Conservation (phyloP, 2,888 invertebrate genomes). For the Chrysina gloriosa region DNA sequence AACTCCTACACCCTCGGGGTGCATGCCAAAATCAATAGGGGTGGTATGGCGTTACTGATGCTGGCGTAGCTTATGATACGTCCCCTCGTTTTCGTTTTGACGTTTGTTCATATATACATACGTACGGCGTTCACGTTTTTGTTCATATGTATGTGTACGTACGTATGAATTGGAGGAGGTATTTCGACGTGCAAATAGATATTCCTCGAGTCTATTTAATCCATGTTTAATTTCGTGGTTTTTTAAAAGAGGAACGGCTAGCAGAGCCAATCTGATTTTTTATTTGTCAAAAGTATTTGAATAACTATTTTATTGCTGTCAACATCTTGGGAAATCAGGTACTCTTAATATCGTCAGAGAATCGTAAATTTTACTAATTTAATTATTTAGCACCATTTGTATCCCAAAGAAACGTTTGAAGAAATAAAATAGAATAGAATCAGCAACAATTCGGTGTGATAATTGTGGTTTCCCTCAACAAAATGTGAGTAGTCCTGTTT, state of each 20-base stretch:
- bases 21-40: slow-evolving; percentile 49
- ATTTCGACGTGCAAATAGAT: slow-evolving; percentile 2
- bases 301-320: too few species aligned
- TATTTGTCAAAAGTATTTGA: too few species aligned
- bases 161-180: neutral
- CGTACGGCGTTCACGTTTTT: neutral
- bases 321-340: too few species aligned
- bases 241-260: neutral
- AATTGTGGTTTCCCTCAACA: too few species aligned
- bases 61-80: slow-evolving; percentile 23
- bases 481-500: too few species aligned
- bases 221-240: slow-evolving; percentile 5
- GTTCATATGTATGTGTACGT: neutral
- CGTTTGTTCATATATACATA: neutral
- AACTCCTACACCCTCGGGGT: slow-evolving; percentile 50
- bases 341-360: too few species aligned
- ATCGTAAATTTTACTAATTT: too few species aligned
- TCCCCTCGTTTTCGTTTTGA: slow-evolving; percentile 27
- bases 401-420: too few species aligned
- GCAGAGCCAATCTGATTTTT: too few species aligned
- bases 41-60: slow-evolving; percentile 3
- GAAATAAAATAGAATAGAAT: too few species aligned
- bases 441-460: too few species aligned
- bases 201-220: neutral
- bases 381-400: too few species aligned